phyloP scores from a whole-genome alignment of 2,113 vertebrate species.

The Artemisiospiza belli region DNA sequence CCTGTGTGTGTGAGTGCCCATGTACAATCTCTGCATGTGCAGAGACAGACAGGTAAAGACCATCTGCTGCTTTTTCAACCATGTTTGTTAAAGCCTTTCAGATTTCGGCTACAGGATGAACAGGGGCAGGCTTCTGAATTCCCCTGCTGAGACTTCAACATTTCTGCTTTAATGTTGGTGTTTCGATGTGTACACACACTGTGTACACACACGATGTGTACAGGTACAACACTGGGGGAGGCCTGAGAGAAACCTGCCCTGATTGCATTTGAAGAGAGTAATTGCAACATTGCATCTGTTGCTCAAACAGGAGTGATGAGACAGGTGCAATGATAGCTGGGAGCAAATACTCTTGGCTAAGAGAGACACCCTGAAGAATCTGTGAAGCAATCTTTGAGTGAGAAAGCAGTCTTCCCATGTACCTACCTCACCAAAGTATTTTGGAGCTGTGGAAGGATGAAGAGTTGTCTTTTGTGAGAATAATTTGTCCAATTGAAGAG shows the following conservation, averaged over 20 bases:
- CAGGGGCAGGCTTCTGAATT: background rate
- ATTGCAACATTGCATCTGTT: background rate
- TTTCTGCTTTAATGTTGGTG: background rate
- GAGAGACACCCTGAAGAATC: background rate
- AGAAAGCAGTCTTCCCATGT: background rate
- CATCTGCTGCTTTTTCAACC: background rate
- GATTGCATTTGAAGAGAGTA: background rate
- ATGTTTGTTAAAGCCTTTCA: background rate
- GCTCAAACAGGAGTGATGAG: background rate
- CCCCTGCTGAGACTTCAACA: background rate
- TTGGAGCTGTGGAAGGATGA: background rate
- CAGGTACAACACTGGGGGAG: background rate
- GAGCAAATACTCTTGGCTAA: background rate
- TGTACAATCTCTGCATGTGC: background rate
- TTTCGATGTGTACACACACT: background rate
- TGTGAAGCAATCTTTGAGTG: background rate
- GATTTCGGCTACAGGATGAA: background rate
- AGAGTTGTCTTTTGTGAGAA: background rate
- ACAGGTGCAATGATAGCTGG: background rate
- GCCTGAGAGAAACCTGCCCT: background rate
- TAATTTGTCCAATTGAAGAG: background rate
- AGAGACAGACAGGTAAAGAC: background rate
- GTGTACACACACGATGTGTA: too few species aligned
- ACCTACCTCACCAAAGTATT: background rate
- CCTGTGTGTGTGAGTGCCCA: accelerated